Base-by-base conservation (phyloP, 2,797 vertebrate species). In the Chromobotia macracanthus region DNA sequence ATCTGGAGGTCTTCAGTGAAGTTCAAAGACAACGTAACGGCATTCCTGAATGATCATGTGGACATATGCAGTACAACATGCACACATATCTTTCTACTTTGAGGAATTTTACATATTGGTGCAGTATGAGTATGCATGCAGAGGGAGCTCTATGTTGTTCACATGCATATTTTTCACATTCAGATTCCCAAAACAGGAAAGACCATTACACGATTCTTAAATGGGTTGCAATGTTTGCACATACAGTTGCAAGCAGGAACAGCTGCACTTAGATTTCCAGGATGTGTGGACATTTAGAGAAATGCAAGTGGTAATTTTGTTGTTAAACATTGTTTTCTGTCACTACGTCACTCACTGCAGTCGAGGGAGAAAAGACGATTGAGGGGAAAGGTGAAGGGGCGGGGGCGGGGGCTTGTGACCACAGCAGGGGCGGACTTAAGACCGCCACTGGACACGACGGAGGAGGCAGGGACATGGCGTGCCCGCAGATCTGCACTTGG, bases 331-430 rank as follows among this genome's bases (percentile, higher is more conserved):
- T 75, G 74, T 44, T 68, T 56, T 65, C 21, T 58, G 19, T 75
- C 63, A 48, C 31, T 50, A 58, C 46, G 2, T 82, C 69, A 96
- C 97, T 98, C 91, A 98, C 97, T 98, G 95, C 96, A 96, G 90
- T 98, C 95, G 85, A 96, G 96, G 87, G 97, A 97, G 92, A 97
- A 97, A 93, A 97, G 95, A 81, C 96, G 95, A 90, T 93, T 93
- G 75, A 95, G 90, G 83, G 94, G 93, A 28, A 97, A 97, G 91
- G 95, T 95, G 88, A 98, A 97, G 89, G 96, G 95, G 84, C 95
- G 96, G 44, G 96, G 96, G 78, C 94, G 91, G 50, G 96, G 95
- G 90, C 95, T 96, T 87, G 94, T 92, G 87, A 93, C 94, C 68
- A 94, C 85, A 28, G 93, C 85, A 0, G 97, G 96, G 0, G 96